Conservation (phyloP, 1,140 invertebrate species). For the Neuroterus valhalla region DNA sequence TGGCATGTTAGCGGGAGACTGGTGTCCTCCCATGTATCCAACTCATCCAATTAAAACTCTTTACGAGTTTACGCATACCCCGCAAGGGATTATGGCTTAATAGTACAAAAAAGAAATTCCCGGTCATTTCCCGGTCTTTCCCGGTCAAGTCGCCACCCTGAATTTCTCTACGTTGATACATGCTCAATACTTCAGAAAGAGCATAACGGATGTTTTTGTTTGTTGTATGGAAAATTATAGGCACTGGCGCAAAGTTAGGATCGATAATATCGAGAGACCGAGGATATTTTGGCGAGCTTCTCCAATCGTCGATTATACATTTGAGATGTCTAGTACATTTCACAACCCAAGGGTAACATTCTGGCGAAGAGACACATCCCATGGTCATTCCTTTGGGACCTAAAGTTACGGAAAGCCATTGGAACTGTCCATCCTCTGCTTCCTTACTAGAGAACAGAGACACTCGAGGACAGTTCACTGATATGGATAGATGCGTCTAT, state of each 20-base stretch:
- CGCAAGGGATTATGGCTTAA: too few species aligned
- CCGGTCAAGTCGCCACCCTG: too few species aligned
- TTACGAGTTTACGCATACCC: too few species aligned
- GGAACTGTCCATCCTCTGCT: slow-evolving; percentile 58
- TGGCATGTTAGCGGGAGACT: too few species aligned
- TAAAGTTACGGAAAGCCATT: slow-evolving; percentile 63
- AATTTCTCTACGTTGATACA: too few species aligned
- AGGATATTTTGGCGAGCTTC: slow-evolving; percentile 1
- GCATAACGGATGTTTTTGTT: too few species aligned
- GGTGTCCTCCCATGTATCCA: too few species aligned
- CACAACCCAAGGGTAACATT: slow-evolving; percentile 26
- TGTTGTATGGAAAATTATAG: background rate
- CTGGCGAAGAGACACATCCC: slow-evolving; percentile 36
- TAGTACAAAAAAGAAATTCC: too few species aligned
- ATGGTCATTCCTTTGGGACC: slow-evolving; percentile 53
- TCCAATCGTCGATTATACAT: slow-evolving; percentile 37
- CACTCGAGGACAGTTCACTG: slow-evolving; percentile 46
- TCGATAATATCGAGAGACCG: background rate
- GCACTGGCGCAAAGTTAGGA: background rate
- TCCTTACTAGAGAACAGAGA: slow-evolving; percentile 47
- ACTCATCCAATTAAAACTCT: too few species aligned
- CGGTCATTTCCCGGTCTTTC: too few species aligned
- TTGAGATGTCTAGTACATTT: slow-evolving; percentile 29
- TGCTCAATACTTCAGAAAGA: too few species aligned
- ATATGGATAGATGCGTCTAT: slow-evolving; percentile 55